Evolutionary conservation across 1,140 invertebrate species (phyloP).

Genomic region (Microvelia longipes): DNA sequence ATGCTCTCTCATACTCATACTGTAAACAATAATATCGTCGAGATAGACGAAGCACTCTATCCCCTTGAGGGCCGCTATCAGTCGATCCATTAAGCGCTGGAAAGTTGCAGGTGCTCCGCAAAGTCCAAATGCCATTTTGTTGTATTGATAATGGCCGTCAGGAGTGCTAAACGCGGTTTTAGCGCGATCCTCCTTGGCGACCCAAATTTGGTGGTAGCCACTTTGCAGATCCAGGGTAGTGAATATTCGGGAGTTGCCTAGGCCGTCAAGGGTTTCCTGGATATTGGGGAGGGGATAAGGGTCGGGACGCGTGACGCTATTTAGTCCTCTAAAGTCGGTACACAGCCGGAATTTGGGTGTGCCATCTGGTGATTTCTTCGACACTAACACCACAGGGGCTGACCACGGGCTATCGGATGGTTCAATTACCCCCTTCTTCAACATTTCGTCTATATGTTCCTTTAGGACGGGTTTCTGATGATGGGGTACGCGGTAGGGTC

Average conservation of each 20-base stretch:
- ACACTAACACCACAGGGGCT: slow-evolving; percentile 8
- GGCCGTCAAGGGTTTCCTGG: slow-evolving; percentile 29
- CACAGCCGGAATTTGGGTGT: slow-evolving; percentile 25
- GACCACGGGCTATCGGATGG: slow-evolving; percentile 8
- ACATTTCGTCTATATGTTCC: slow-evolving; percentile 5
- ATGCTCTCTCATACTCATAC: slow-evolving; percentile 9
- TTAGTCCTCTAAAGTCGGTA: slow-evolving; percentile 28
- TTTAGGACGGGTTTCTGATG: not conserved
- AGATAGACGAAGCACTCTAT: slow-evolving; percentile 16
- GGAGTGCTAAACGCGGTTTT: slow-evolving; percentile 34
- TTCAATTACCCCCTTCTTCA: slow-evolving; percentile 11
- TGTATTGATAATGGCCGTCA: slow-evolving; percentile 26
- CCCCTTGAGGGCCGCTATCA: slow-evolving; percentile 22
- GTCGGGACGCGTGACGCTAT: slow-evolving; percentile 31
- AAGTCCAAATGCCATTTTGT: slow-evolving; percentile 29
- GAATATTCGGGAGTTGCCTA: slow-evolving; percentile 31
- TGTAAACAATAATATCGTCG: slow-evolving; percentile 17
- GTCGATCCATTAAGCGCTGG: slow-evolving; percentile 27
- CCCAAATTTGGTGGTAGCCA: slow-evolving; percentile 37
- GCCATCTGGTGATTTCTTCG: slow-evolving; percentile 12
- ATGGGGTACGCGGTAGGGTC: slow-evolving; percentile 8
- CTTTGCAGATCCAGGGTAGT: slow-evolving; percentile 32
- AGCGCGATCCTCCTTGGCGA: slow-evolving; percentile 27
- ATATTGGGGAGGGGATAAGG: slow-evolving; percentile 38
- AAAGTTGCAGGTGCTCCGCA: slow-evolving; percentile 30